phyloP scores from a whole-genome alignment of 2,113 vertebrate genomes.

The Butorides virescens region DNA sequence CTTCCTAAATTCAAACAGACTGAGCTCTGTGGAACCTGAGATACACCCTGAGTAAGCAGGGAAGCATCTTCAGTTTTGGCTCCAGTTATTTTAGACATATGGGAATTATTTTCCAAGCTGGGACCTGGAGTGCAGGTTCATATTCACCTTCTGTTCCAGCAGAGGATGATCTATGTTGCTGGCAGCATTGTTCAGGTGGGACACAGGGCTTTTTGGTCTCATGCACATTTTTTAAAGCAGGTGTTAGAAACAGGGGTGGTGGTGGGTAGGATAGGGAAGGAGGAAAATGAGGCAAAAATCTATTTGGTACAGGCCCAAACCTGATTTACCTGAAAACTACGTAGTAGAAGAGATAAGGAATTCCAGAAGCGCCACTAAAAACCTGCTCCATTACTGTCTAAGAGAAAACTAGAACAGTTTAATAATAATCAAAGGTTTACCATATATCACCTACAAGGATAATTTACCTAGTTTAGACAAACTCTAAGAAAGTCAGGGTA shows the following conservation, averaged over 20 bases:
- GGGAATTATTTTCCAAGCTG: not conserved
- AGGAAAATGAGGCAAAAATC: not conserved
- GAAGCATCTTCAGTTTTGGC: not conserved
- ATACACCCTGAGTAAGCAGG: not conserved
- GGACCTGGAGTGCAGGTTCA: not conserved
- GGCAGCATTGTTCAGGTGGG: not conserved
- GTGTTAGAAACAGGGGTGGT: not conserved
- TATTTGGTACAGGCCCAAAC: not conserved
- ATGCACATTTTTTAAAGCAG: not conserved
- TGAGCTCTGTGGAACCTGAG: not conserved
- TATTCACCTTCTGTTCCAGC: not conserved
- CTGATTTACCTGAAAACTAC: not conserved
- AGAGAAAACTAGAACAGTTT: not conserved
- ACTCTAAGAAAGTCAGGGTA: not conserved
- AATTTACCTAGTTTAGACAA: not conserved
- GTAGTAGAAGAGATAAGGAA: not conserved
- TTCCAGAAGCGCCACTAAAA: not conserved
- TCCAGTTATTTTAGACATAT: not conserved
- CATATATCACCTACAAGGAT: not conserved
- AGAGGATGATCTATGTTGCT: not conserved
- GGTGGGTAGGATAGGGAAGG: not conserved
- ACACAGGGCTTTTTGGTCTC: not conserved
- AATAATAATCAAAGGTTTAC: not conserved
- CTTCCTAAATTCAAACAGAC: not conserved
- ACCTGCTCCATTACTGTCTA: not conserved